A percentile compares a stretch with the other conserved stretches of the same genome.
These are phyloP conservation scores for Psittacula echo DNA, from an alignment of 2,797 vertebrate genomes.

Conservation along the genomic window DNA sequence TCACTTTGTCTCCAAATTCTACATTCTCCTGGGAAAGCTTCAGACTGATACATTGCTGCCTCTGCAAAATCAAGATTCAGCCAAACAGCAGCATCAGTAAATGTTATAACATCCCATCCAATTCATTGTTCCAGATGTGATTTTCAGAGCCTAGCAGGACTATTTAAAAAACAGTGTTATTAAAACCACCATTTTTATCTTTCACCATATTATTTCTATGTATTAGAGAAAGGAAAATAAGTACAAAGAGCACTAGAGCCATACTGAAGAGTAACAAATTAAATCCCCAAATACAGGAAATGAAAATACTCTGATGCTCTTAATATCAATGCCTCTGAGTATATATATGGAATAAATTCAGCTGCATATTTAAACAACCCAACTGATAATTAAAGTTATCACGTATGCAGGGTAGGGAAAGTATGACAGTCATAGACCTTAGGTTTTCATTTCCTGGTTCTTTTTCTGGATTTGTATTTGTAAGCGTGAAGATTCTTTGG, in stretches of 20 bases:
- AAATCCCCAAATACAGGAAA: constrained; percentile 46
- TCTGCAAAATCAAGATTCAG: constrained; percentile 24
- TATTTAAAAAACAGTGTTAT: constrained; percentile 30
- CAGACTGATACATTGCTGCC: not conserved
- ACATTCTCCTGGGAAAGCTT: not conserved
- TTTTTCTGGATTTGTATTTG: not conserved
- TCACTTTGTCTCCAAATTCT: not conserved
- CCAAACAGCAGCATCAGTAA: constrained; percentile 20
- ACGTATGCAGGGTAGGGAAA: not conserved
- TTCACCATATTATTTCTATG: constrained; percentile 21
- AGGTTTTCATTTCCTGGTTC: not conserved
- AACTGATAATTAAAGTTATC: not conserved
- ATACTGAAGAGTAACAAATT: not conserved
- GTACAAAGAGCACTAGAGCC: not conserved
- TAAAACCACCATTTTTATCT: constrained; percentile 18
- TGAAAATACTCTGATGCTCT: constrained; percentile 18
- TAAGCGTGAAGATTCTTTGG: not conserved
- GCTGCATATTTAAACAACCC: not conserved
- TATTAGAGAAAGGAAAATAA: constrained; percentile 28
- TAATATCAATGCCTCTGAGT: not conserved
- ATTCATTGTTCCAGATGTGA: constrained; percentile 13
- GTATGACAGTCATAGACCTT: not conserved
- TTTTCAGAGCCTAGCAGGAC: not conserved
- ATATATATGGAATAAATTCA: not conserved
- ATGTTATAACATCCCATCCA: not conserved